Evolutionary conservation across 1,140 invertebrate species (phyloP), one percentile per base, ranked within the genome.

Genomic region (Caerostris darwini): DNA sequence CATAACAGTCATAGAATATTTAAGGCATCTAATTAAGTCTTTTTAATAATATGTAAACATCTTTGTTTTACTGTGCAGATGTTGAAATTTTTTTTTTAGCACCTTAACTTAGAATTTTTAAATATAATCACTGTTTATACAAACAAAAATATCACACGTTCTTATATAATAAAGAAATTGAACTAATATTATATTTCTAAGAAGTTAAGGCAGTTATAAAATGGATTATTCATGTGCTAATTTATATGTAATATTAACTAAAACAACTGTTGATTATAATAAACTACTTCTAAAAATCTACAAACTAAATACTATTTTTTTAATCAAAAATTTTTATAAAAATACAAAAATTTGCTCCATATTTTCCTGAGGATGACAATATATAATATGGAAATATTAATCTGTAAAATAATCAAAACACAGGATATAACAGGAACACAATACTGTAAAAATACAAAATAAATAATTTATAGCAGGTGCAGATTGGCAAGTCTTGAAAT

Each of bases 371-470:
- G 67, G 12, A 77, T 12, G 14, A 77, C 7, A 50, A 77, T 77
- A 12, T 50, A 50, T 64, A 50, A 77, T 34, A 77, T 3, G 5
- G 3, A 77, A 34, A 77, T 50, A 77, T 53, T 34, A 0, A 77
- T 77, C 12, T 53, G 12, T 53, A 50, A 12, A 77, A 77, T 10
- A 50, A 50, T 50, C 12, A 50, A 50, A 50, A 77, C 12, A 77
- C 34, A 77, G 50, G 19, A 71, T 50, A 77, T 50, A 50, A 77
- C 71, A 77, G 10, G 71, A 77, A 77, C 53, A 77, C 34, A 77
- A 77, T 53, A 77, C 71, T 77, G 71, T 12, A 77, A 34, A 77
- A 77, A 34, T 77, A 77, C 34, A 12, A 77, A 77, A 77, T 77
- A 77, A 77, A 77, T 77, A 77, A 3, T 50, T 12, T 1, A 50